Conservation (phyloP, 2,113 vertebrate genomes). For the Cervus canadensis region DNA sequence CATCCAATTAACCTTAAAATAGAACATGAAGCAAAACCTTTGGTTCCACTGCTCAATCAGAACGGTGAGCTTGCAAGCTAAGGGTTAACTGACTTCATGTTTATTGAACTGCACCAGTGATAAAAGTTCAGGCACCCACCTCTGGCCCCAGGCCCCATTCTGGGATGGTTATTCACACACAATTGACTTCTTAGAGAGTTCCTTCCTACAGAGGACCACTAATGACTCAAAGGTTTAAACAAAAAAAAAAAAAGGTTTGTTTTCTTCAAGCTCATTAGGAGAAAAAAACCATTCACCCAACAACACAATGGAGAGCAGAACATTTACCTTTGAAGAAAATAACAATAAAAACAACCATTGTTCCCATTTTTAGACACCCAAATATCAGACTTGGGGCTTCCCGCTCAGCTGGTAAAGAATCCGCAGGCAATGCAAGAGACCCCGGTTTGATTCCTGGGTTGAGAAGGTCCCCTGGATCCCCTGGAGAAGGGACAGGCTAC, state of each 20-base stretch:
- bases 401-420: background rate
- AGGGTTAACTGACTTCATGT: conserved; percentile 27
- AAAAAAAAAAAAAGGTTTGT: conserved; percentile 22
- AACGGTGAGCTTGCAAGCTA: conserved; percentile 31
- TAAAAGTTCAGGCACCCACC: conserved; percentile 51
- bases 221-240: conserved; percentile 29
- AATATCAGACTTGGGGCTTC: background rate
- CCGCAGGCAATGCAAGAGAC: background rate
- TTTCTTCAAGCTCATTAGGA: background rate
- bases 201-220: conserved; percentile 45
- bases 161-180: conserved; percentile 52
- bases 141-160: conserved; percentile 41
- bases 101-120: conserved; percentile 55
- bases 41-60: conserved; percentile 14
- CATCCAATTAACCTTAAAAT: conserved; percentile 60
- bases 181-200: conserved; percentile 57
- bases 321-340: background rate
- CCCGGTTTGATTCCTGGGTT: background rate
- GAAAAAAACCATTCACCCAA: conserved; percentile 12
- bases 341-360: background rate
- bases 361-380: background rate
- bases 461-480: background rate
- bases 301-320: background rate
- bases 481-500: background rate
- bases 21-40: conserved; percentile 49